Percentiles rank a stretch among this genome's conserved stretches.
Conservation (phyloP, 2,888 invertebrate species). For the Lithophane leautieri region DNA sequence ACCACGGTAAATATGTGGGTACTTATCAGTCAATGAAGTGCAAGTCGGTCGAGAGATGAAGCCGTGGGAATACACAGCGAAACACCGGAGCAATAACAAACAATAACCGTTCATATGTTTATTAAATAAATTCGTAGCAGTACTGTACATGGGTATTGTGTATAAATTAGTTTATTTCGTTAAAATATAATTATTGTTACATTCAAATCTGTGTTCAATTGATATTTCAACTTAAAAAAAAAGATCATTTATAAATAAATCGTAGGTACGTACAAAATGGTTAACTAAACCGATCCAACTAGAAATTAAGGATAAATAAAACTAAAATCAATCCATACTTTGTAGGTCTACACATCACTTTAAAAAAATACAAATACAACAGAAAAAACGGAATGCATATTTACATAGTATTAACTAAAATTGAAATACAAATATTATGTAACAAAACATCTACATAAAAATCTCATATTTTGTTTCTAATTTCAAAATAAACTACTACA, state of each 20-base stretch:
- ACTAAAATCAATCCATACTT: background rate
- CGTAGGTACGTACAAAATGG: conserved; percentile 13
- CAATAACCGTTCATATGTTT: conserved; percentile 66
- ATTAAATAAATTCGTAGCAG: conserved; percentile 67
- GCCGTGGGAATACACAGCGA: conserved; percentile 74
- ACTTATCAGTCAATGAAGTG: conserved; percentile 70
- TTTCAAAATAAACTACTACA: conserved; percentile 24
- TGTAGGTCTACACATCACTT: background rate
- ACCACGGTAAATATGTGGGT: conserved; percentile 75
- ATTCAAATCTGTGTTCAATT: conserved; percentile 39
- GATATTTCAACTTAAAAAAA: conserved; percentile 19
- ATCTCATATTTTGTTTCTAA: conserved; percentile 30
- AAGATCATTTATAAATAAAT: background rate
- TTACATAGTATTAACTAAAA: background rate
- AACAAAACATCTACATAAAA: conserved; percentile 14
- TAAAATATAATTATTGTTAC: conserved; percentile 44
- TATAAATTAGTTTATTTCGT: conserved; percentile 53
- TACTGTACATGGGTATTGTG: conserved; percentile 50
- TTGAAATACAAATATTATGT: background rate
- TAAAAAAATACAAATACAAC: conserved; percentile 15
- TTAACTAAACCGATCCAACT: background rate
- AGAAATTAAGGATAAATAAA: conserved; percentile 8
- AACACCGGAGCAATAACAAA: conserved; percentile 62
- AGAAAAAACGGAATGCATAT: conserved; percentile 37
- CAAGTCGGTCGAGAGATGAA: conserved; percentile 63